A percentile compares a stretch with the other conserved stretches of the same genome.
Evolutionary conservation across 2,888 invertebrate species (phyloP).

Genomic region (Lycaena phlaeas): DNA sequence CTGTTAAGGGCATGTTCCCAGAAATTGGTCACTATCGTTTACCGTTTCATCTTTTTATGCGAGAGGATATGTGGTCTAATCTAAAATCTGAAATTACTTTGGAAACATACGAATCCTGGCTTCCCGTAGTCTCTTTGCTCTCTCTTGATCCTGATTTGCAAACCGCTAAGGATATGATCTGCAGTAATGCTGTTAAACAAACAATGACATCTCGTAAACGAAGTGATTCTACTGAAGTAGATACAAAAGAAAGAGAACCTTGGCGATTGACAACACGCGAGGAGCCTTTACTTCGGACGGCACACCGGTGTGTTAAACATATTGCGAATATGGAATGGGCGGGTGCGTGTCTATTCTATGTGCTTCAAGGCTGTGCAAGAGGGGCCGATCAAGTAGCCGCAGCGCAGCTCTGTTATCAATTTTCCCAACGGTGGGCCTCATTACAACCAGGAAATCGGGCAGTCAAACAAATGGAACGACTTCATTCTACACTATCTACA

Average conservation of each 20-base stretch:
- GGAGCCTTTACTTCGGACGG: slow-evolving; percentile 56
- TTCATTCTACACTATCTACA: slow-evolving; percentile 59
- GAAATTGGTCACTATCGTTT: slow-evolving; percentile 63
- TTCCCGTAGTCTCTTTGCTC: slow-evolving; percentile 52
- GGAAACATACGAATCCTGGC: slow-evolving; percentile 63
- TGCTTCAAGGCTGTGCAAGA: slow-evolving; percentile 61
- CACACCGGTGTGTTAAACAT: slow-evolving; percentile 59
- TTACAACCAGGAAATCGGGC: slow-evolving; percentile 62
- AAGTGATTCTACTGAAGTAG: slow-evolving; percentile 32
- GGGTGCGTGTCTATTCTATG: slow-evolving; percentile 65
- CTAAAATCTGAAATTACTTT: slow-evolving; percentile 66
- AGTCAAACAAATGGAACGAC: slow-evolving; percentile 62
- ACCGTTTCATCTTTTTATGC: slow-evolving; percentile 63
- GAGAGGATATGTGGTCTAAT: slow-evolving; percentile 66
- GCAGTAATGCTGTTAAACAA: slow-evolving; percentile 67
- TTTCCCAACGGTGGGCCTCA: slow-evolving; percentile 64
- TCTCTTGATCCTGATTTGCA: slow-evolving; percentile 54
- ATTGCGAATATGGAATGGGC: slow-evolving; percentile 72
- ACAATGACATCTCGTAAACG: slow-evolving; percentile 62
- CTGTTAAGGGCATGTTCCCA: slow-evolving; percentile 64
- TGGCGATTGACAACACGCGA: slow-evolving; percentile 57
- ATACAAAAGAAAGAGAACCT: slow-evolving; percentile 43
- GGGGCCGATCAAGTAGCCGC: slow-evolving; percentile 70
- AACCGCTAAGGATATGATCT: slow-evolving; percentile 66
- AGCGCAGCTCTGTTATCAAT: slow-evolving; percentile 63